These are phyloP conservation scores for Himalopsyche phryganea DNA, from an alignment of 1,140 invertebrate species.

Conservation along the genomic window DNA sequence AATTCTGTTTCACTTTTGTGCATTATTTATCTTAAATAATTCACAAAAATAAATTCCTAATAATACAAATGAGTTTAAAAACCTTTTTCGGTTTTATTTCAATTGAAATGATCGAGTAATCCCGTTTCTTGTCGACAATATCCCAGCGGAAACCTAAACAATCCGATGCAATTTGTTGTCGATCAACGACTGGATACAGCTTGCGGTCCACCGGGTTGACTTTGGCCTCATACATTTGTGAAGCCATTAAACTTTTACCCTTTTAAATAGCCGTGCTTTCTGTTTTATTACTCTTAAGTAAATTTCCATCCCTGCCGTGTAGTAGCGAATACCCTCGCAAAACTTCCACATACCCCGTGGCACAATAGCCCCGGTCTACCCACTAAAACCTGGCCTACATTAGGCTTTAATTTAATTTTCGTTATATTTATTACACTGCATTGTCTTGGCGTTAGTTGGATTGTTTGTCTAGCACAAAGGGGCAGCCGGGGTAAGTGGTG, in stretches of 20 bases:
- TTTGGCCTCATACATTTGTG: neutral
- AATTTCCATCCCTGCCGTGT: conserved; percentile 14
- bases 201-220: neutral
- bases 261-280: conserved; percentile 24
- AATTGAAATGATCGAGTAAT: too few relatives aligned
- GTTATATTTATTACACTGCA: conserved; percentile 29
- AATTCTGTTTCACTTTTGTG: too few relatives aligned
- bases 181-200: too few relatives aligned
- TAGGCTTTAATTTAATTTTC: conserved; percentile 31
- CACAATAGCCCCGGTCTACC: neutral
- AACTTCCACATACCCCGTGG: too few relatives aligned
- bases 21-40: too few relatives aligned
- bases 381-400: conserved; percentile 26
- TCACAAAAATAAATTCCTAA: too few relatives aligned
- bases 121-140: too few relatives aligned
- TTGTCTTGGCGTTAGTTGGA: conserved; percentile 20
- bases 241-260: conserved; percentile 28
- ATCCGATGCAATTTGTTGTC: too few relatives aligned
- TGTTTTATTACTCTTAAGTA: conserved; percentile 25
- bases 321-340: neutral
- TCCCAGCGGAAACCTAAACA: too few relatives aligned
- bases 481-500: neutral
- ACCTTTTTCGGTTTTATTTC: too few relatives aligned
- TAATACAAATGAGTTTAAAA: too few relatives aligned
- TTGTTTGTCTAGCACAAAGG: conserved; percentile 9